These are phyloP conservation scores for Volucella inanis DNA, from an alignment of 2,888 invertebrate genomes.

Conservation along the genomic window DNA sequence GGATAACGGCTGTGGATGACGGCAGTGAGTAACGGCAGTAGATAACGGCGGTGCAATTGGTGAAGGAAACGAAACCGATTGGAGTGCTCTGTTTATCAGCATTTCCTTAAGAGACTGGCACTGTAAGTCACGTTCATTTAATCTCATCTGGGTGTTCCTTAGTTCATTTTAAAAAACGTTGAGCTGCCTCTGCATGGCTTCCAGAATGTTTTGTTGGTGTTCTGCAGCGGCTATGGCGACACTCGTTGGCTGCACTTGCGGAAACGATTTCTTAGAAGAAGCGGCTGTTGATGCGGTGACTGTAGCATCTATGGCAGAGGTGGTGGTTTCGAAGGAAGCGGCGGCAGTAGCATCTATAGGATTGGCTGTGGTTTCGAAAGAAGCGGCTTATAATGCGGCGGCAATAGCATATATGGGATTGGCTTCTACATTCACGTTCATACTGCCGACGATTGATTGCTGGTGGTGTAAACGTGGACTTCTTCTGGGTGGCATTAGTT, in stretches of 20 bases:
- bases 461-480: too few relatives aligned
- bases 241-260: neutral
- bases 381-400: neutral
- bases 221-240: neutral
- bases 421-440: too few relatives aligned
- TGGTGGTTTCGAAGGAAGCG: neutral
- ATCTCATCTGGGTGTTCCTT: constrained; percentile 4
- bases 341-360: neutral
- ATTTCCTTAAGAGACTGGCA: constrained; percentile 9
- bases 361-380: neutral
- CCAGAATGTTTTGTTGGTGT: neutral
- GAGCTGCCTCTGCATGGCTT: neutral
- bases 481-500: too few relatives aligned
- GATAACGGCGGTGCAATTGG: neutral
- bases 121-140: constrained; percentile 16
- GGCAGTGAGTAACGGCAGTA: neutral
- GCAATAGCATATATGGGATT: too few relatives aligned
- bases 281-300: too few relatives aligned
- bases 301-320: too few relatives aligned
- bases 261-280: too few relatives aligned
- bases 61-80: neutral
- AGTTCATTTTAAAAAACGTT: constrained; percentile 4
- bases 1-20: neutral
- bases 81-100: too few relatives aligned
- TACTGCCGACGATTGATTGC: too few relatives aligned